Conservation (phyloP, 1,140 invertebrate species). For the Helicoverpa zea region DNA sequence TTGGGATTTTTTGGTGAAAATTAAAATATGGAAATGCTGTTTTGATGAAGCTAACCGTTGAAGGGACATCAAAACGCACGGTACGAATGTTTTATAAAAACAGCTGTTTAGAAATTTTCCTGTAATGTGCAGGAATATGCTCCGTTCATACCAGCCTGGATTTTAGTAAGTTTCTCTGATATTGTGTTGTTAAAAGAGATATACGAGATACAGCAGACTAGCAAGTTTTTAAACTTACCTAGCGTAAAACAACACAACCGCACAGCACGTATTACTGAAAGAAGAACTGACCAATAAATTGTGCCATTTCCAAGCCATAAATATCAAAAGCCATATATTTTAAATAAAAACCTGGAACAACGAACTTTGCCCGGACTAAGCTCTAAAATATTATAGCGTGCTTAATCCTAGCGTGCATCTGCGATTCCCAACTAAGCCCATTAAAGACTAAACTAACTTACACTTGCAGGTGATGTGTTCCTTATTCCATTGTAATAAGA, state of each 20-base stretch:
- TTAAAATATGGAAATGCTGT: too few species aligned
- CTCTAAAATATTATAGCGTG: conserved; percentile 47
- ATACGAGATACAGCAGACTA: too few species aligned
- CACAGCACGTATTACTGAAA: not conserved
- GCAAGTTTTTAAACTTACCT: not conserved
- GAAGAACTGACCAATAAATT: not conserved
- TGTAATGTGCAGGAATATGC: too few species aligned
- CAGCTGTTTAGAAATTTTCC: too few species aligned
- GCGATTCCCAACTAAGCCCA: conserved; percentile 30
- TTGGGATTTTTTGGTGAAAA: too few species aligned
- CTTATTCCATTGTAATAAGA: not conserved
- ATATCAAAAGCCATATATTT: conserved; percentile 14
- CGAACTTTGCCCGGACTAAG: conserved; percentile 28
- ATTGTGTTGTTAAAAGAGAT: too few species aligned
- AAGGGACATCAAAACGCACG: too few species aligned
- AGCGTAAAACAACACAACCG: not conserved
- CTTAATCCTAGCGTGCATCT: conserved; percentile 46
- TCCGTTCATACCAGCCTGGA: too few species aligned
- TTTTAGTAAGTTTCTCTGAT: too few species aligned
- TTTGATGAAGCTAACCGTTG: too few species aligned
- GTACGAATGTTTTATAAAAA: too few species aligned
- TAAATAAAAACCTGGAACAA: conserved; percentile 30
- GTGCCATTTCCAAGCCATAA: conserved; percentile 28
- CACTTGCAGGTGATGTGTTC: not conserved
- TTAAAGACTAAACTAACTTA: conserved; percentile 30